phyloP scores from a whole-genome alignment of 2,797 vertebrate genomes.

The Ctenochaetus hawaiiensis region DNA sequence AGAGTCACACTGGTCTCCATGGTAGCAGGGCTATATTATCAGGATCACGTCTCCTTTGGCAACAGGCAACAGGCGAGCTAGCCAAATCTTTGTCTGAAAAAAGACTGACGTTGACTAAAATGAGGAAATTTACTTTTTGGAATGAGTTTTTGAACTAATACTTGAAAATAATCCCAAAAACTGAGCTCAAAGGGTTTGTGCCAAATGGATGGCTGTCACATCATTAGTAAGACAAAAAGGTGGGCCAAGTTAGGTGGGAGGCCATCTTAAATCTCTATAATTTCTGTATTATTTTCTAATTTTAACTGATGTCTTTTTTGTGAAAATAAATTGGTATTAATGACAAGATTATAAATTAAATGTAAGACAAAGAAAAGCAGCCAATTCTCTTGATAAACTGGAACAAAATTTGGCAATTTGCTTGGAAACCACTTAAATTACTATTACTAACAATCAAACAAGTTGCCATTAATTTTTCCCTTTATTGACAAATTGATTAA shows the following conservation, averaged over 20 bases:
- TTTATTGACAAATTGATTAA: background rate
- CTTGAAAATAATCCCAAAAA: background rate
- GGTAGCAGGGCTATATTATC: conserved; percentile 66
- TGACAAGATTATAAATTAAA: too few species aligned
- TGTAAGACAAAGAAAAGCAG: too few species aligned
- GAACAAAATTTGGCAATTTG: too few species aligned
- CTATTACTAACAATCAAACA: background rate
- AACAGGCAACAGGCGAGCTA: conserved; percentile 14
- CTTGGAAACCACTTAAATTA: too few species aligned
- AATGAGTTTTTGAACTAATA: background rate
- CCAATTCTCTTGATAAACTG: too few species aligned
- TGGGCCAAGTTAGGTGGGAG: background rate
- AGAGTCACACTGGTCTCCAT: conserved; percentile 77
- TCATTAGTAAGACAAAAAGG: background rate
- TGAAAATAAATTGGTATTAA: too few species aligned
- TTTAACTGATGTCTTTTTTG: too few species aligned
- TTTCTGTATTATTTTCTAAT: background rate
- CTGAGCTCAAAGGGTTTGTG: background rate
- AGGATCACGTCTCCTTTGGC: conserved; percentile 61
- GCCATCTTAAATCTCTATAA: background rate
- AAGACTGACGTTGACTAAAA: conserved; percentile 2
- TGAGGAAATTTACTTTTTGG: background rate
- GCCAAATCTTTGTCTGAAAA: conserved; percentile 5
- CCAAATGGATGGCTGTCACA: background rate
- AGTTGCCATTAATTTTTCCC: background rate